Percentiles rank a stretch among this genome's conserved stretches.
Evolutionary conservation across 1,140 invertebrate genomes (phyloP).

Genomic region (Pseudomyrmex dendroicus): DNA sequence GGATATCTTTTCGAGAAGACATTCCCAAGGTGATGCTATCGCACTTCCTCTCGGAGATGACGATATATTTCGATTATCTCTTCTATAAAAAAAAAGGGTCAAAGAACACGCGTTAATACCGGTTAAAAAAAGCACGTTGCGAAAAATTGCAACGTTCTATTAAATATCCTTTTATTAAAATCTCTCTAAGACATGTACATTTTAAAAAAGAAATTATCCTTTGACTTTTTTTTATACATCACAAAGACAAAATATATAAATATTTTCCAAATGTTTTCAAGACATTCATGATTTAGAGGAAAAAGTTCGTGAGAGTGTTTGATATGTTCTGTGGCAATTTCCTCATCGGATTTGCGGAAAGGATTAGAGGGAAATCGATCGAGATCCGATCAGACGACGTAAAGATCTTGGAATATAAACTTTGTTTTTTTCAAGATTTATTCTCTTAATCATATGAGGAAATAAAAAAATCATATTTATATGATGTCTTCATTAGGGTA

Average conservation of each 20-base stretch:
- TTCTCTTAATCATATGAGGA: constrained; percentile 64
- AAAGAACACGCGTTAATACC: neutral
- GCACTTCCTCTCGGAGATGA: constrained; percentile 80
- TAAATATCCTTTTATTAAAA: neutral
- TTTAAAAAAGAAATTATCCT: neutral
- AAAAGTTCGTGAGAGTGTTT: too few relatives aligned
- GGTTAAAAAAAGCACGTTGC: constrained; percentile 14
- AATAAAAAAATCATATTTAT: constrained; percentile 59
- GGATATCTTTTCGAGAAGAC: constrained; percentile 82
- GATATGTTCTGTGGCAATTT: neutral
- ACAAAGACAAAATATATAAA: neutral
- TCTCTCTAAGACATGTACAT: neutral
- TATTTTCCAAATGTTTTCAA: too few relatives aligned
- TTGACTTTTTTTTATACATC: neutral
- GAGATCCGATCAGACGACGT: constrained; percentile 20
- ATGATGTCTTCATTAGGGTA: constrained; percentile 36
- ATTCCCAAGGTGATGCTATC: constrained; percentile 82
- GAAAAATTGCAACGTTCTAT: neutral
- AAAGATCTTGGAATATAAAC: constrained; percentile 58
- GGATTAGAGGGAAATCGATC: neutral
- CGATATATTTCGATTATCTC: constrained; percentile 78
- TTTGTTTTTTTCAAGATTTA: constrained; percentile 52
- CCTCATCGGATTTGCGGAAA: constrained; percentile 4
- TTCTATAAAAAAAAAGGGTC: constrained; percentile 41
- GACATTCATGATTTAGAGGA: too few relatives aligned